These are phyloP conservation scores for Calonectris borealis DNA, from an alignment of 2,113 vertebrate genomes.

Conservation along the genomic window DNA sequence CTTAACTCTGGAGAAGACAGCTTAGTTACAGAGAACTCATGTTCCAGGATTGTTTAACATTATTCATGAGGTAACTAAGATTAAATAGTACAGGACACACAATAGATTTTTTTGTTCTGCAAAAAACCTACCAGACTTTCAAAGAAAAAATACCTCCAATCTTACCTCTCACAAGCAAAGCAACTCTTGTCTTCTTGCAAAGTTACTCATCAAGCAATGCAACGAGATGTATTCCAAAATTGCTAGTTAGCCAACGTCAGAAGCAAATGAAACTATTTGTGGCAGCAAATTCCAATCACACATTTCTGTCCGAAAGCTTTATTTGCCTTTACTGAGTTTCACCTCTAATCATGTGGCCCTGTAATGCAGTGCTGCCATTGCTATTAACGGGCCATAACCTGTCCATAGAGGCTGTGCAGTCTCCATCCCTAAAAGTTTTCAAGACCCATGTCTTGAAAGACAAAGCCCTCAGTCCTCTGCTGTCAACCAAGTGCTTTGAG, in stretches of 20 bases:
- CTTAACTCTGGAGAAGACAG: neutral
- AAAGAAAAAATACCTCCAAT: neutral
- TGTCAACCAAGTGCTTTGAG: neutral
- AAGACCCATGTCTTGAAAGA: fast-evolving
- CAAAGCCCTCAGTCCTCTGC: neutral
- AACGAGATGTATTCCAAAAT: neutral
- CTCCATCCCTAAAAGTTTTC: neutral
- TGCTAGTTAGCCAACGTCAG: neutral
- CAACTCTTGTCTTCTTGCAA: neutral
- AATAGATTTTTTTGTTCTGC: neutral
- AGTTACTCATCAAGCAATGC: neutral
- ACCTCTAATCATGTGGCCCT: neutral
- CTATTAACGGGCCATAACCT: neutral
- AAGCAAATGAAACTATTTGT: neutral
- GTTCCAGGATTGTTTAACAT: neutral
- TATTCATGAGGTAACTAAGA: neutral
- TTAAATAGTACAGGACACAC: neutral
- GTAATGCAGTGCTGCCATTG: neutral
- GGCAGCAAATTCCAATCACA: neutral
- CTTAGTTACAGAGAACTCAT: neutral
- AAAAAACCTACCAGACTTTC: neutral
- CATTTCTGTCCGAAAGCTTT: neutral
- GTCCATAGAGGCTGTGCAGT: neutral
- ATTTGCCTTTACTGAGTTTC: neutral
- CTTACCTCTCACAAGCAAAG: neutral